Evolutionary conservation across 2,888 invertebrate genomes (phyloP), one percentile per base, ranked within the genome.

Genomic region (Emmelina monodactyla): DNA sequence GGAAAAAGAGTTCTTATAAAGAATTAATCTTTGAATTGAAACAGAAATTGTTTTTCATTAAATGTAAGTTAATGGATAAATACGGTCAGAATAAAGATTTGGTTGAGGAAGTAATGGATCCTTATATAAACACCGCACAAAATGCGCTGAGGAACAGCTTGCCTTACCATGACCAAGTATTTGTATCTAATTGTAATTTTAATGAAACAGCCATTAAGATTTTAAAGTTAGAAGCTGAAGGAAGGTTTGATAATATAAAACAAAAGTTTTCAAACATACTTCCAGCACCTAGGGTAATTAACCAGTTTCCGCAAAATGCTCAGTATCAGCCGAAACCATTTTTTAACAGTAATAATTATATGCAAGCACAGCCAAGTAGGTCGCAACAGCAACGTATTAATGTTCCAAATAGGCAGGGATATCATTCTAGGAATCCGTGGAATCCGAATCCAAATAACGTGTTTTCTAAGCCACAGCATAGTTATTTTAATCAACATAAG

Each of bases 211-310:
- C 12, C 2, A 5, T 22, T 13, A 38, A 34, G 34, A 34, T 43
- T 10, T 36, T 43, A 19, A 35, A 43, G 10, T 22, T 43, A 30
- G 40, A 43, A 34, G 40, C 40, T 2, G 36, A 38, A 36, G 39
- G 42, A 1, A 31, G 37, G 9, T 40, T 36, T 16, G 37, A 38
- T 28, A 38, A 38, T 34, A 38, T 37, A 11, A 37, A 33, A 31
- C 37, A 42, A 22, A 42, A 42, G 16, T 36, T 39, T 30, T 37
- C 39, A 5, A 37, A 30, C 16, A 22, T 35, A 14, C 22, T 38
- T 16, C 39, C 42, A 16, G 12, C 37, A 12, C 37, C 34, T 3
- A 15, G 34, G 2, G 29, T 39, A n/a, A 37, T 37, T n/a, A 29
- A 32, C 28, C 9, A 25, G n/a, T n/a, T 25, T 25, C 25, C 25